Evolutionary conservation across 1,140 invertebrate species (phyloP), one percentile per base, ranked within the genome.

Genomic region (Scaptomyza hsui): DNA sequence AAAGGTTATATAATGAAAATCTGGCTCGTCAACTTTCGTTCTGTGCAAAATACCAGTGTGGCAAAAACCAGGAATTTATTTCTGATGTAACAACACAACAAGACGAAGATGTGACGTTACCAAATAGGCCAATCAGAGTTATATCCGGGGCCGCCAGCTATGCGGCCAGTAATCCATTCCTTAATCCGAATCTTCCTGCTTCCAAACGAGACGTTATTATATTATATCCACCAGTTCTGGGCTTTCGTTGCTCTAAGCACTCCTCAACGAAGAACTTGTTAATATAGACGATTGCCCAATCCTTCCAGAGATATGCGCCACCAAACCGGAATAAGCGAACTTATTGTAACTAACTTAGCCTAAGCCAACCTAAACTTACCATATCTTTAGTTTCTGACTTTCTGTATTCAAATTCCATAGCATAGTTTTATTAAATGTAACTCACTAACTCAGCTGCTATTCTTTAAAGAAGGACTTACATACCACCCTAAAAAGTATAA

Each of bases 221-320:
- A 3, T 39, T 88, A 13, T 69, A 78, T 56, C 73, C 81, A 0
- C 77, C 81, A 4, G 37, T 15, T 2, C 9, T 49, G 1, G 53
- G 15, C 19, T 88, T 86, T 29, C 61, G 65, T 2, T 32, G 69
- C 2, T 86, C 81, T 0, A 85, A 61, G n/a, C 29, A 86, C 48
- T 86, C 77, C 7, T 37, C 35, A n/a, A 13, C 37, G 35, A 37
- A 4, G 42, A 51, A 12, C 41, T 64, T 2, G 21, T 44, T 5
- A 41, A 78, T 6, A 10, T 57, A 19, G 29, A 61, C 10, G 6
- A 39, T 24, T 12, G 29, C 57, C n/a, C 18, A 10, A 42, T 9
- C 10, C 16, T 5, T n/a, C 3, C 18, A n/a, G 18, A 18, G 9
- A n/a, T 32, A 7, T 41, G 4, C 35, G 24, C 12, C 0, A 12